Evolutionary conservation across 2,888 invertebrate genomes (phyloP).

Genomic region (Orthonychiurus folsomi): DNA sequence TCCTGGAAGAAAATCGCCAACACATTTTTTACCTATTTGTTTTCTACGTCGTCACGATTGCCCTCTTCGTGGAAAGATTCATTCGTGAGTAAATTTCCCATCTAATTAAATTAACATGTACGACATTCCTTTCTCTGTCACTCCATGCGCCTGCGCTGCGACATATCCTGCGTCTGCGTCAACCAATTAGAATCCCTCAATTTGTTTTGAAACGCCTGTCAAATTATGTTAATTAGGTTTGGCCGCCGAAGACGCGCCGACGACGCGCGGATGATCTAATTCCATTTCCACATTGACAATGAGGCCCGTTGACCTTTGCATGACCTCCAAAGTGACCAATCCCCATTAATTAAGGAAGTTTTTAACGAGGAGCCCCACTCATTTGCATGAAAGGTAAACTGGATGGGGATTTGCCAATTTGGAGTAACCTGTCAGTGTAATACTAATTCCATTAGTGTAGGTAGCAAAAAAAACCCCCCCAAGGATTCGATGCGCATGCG

Average conservation of each 20-base stretch:
- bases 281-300: neutral
- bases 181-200: too few species aligned
- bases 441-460: neutral
- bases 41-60: slow-evolving; percentile 88
- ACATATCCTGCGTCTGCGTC: too few species aligned
- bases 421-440: neutral
- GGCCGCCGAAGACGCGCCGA: too few species aligned
- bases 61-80: slow-evolving; percentile 87
- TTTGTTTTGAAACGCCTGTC: too few species aligned
- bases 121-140: neutral
- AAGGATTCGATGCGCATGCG: neutral
- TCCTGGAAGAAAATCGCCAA: slow-evolving; percentile 88
- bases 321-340: neutral
- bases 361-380: neutral
- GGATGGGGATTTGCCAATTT: neutral
- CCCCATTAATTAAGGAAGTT: neutral
- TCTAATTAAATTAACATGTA: neutral
- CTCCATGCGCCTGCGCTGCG: neutral
- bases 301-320: neutral
- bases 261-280: too few species aligned
- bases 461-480: neutral
- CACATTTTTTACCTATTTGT: slow-evolving; percentile 91
- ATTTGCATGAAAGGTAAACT: neutral
- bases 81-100: slow-evolving; percentile 58
- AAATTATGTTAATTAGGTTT: neutral